Evolutionary conservation across 2,797 vertebrate genomes (phyloP).

Genomic region (Florisuga fusca): DNA sequence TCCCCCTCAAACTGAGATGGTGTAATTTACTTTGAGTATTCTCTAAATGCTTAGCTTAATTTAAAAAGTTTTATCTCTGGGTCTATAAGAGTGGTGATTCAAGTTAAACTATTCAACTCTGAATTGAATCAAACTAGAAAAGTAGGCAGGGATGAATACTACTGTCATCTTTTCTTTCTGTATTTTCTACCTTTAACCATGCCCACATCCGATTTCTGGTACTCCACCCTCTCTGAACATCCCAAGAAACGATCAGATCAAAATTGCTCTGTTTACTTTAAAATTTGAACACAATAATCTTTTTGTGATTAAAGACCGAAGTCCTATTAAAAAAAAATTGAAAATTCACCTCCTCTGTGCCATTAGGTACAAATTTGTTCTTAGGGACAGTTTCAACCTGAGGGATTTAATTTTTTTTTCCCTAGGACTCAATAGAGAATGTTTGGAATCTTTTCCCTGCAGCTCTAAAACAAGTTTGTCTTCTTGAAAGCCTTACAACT

Average conservation of each 20-base stretch:
- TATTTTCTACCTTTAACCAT: not conserved
- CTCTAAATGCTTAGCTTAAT: not conserved
- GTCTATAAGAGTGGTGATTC: not conserved
- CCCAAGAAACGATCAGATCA: not conserved
- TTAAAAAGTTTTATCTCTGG: not conserved
- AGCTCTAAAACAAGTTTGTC: not conserved
- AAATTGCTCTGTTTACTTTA: not conserved
- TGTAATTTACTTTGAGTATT: not conserved
- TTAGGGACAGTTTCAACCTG: not conserved
- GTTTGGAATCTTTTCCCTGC: not conserved
- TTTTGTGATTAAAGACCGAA: not conserved
- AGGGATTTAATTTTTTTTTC: not conserved
- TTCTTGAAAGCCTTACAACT: not conserved
- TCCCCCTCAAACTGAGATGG: not conserved
- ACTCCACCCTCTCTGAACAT: not conserved
- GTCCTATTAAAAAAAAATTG: not conserved
- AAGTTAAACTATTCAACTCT: not conserved
- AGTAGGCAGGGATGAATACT: not conserved
- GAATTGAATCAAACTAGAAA: not conserved
- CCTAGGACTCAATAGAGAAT: not conserved
- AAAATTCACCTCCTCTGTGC: not conserved
- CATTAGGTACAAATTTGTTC: not conserved
- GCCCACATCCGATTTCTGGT: fast-evolving
- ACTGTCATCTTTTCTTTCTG: not conserved
- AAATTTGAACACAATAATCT: not conserved